These are phyloP conservation scores for Leptosomus discolor DNA, from an alignment of 2,113 vertebrate species.

Conservation along the genomic window DNA sequence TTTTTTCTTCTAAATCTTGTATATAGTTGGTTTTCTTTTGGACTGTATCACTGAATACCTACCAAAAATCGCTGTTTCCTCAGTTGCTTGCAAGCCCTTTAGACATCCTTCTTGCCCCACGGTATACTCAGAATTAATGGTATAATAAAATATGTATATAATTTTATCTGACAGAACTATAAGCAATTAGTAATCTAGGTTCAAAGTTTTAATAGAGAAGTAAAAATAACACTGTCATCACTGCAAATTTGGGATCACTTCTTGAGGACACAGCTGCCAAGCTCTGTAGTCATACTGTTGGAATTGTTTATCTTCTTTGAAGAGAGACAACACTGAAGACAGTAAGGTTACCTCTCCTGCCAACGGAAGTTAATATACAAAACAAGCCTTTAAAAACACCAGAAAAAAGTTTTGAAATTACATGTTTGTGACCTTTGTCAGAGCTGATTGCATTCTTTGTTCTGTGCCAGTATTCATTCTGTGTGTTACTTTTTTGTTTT, in stretches of 20 bases:
- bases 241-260: neutral
- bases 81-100: neutral
- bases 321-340: neutral
- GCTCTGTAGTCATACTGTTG: neutral
- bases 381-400: neutral
- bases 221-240: neutral
- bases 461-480: neutral
- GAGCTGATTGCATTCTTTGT: neutral
- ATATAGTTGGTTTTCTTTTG: neutral
- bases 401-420: neutral
- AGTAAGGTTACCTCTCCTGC: neutral
- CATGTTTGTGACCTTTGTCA: neutral
- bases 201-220: neutral
- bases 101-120: neutral
- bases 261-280: neutral
- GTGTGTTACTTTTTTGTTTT: neutral
- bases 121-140: neutral
- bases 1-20: neutral
- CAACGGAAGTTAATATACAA: neutral
- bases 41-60: rapidly evolving
- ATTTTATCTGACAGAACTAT: neutral
- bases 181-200: neutral
- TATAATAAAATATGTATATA: neutral
- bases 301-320: neutral
- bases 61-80: neutral